Conservation (phyloP, 2,113 vertebrate genomes). For the Alosa alosa region DNA sequence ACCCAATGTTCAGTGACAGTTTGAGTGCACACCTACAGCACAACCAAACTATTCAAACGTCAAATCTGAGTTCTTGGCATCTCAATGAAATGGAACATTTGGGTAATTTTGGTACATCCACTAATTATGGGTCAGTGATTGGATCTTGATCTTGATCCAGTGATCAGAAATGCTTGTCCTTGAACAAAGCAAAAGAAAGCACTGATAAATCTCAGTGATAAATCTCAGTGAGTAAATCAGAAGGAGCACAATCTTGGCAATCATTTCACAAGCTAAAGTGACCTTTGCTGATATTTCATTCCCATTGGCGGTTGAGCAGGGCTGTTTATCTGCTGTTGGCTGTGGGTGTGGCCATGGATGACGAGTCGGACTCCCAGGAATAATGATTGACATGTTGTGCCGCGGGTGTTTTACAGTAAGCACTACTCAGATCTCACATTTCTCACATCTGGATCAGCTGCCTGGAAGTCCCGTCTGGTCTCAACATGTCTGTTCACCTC, state of each 20-base stretch:
- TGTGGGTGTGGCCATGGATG: background rate
- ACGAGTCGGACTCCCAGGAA: background rate
- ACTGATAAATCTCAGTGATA: background rate
- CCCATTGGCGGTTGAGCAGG: background rate
- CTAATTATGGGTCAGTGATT: background rate
- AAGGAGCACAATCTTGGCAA: background rate
- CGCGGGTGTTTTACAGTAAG: background rate
- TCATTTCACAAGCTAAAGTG: background rate
- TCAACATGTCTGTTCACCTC: background rate
- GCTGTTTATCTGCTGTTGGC: background rate
- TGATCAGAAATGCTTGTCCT: background rate
- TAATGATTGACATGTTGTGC: background rate
- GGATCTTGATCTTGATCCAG: background rate
- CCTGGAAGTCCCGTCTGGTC: background rate
- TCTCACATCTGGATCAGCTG: background rate
- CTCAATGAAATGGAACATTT: no score
- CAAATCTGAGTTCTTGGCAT: no score
- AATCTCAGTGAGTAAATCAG: background rate
- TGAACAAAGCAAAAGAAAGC: background rate
- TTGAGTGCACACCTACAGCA: no score
- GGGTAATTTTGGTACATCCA: background rate
- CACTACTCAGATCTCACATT: background rate
- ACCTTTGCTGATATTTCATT: constrained; percentile 4
- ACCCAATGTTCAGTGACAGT: no score
- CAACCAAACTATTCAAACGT: no score